Evolutionary conservation across 2,797 vertebrate species (phyloP).

Genomic region (Hydrocynus forskahlii): DNA sequence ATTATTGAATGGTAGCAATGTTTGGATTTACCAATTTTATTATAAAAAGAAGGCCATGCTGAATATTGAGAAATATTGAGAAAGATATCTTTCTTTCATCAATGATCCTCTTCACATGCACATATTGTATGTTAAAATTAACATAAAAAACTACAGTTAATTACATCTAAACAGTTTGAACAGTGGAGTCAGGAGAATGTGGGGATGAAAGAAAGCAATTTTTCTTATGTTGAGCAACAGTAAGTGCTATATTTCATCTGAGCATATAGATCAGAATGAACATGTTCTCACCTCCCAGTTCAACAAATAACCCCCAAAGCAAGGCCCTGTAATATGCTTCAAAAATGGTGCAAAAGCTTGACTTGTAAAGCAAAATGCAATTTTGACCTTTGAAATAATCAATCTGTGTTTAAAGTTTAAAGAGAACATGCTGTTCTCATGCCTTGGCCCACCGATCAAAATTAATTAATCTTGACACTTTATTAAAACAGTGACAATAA

Average conservation of each 20-base stretch:
- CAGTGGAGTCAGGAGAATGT: background rate
- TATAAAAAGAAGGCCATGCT: too few species aligned
- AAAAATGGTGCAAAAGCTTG: conserved; percentile 21
- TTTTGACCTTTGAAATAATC: conserved; percentile 35
- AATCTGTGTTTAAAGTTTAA: conserved; percentile 17
- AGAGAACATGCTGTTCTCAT: conserved; percentile 22
- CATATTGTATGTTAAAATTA: too few species aligned
- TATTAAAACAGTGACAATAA: background rate
- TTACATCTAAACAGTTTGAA: too few species aligned
- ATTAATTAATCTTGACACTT: background rate
- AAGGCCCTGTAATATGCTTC: background rate
- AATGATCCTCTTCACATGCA: too few species aligned
- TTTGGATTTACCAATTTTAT: too few species aligned
- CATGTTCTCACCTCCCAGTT: background rate
- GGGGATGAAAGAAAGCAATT: background rate
- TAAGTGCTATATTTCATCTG: background rate
- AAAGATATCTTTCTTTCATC: too few species aligned
- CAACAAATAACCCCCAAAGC: conserved; percentile 14
- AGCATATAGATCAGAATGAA: background rate
- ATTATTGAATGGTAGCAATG: too few species aligned
- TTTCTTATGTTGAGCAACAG: background rate
- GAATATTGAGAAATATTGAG: too few species aligned
- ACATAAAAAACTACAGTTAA: too few species aligned
- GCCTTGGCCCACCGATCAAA: conserved; percentile 2
- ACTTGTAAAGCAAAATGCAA: conserved; percentile 28